phyloP scores from a whole-genome alignment of 2,888 invertebrate species.

The Pseudococcus jackbeardsleyi region DNA sequence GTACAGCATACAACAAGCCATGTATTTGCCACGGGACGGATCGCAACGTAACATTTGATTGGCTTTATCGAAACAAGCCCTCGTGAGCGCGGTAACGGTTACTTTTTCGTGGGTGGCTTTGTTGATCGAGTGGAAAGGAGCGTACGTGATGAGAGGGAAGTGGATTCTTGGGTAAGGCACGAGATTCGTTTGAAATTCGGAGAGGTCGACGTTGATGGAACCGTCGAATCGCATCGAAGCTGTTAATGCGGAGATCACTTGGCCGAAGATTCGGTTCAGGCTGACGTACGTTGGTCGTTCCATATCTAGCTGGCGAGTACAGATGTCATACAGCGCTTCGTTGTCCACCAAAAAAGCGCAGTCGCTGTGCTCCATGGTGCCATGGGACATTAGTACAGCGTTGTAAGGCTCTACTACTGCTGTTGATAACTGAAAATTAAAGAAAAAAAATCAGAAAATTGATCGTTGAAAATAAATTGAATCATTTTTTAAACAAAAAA shows the following conservation, averaged over 20 bases:
- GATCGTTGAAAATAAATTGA: no score
- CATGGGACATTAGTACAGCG: slow-evolving; percentile 50
- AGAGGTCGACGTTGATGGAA: slow-evolving; percentile 58
- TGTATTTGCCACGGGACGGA: slow-evolving; percentile 56
- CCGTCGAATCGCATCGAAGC: slow-evolving; percentile 59
- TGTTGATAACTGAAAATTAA: background rate
- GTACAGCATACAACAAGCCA: slow-evolving; percentile 56
- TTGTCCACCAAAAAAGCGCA: slow-evolving; percentile 58
- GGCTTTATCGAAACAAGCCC: slow-evolving; percentile 39
- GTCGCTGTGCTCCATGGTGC: slow-evolving; percentile 59
- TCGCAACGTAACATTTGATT: slow-evolving; percentile 56
- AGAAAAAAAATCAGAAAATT: background rate
- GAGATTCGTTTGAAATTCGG: slow-evolving; percentile 58
- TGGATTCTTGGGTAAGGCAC: slow-evolving; percentile 56
- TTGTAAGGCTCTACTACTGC: slow-evolving; percentile 56
- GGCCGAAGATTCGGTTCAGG: slow-evolving; percentile 56
- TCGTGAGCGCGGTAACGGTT: background rate
- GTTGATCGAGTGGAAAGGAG: slow-evolving; percentile 32
- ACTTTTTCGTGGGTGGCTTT: slow-evolving; percentile 46
- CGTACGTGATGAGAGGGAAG: slow-evolving; percentile 52
- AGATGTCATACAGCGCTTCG: slow-evolving; percentile 56
- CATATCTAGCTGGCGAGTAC: slow-evolving; percentile 56
- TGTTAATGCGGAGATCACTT: slow-evolving; percentile 56
- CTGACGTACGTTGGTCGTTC: slow-evolving; percentile 57
- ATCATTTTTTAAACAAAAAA: no score